phyloP scores from a whole-genome alignment of 2,797 vertebrate genomes.

The Huso huso region DNA sequence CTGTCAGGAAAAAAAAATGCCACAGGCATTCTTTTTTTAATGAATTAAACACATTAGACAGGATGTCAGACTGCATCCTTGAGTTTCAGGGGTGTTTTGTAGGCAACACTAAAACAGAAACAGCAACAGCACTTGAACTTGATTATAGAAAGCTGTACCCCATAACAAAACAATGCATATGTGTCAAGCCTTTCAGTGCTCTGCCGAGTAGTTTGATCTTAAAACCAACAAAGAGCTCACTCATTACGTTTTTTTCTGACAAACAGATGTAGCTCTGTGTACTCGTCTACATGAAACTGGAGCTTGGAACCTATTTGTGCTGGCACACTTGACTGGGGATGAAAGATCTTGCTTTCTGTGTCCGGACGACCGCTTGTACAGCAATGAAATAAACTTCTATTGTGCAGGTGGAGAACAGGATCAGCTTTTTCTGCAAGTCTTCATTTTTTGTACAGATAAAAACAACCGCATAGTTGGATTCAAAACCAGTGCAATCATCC shows the following conservation, averaged over 20 bases:
- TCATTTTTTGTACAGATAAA: constrained; percentile 6
- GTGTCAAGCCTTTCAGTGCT: not conserved
- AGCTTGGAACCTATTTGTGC: not conserved
- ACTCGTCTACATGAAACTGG: not conserved
- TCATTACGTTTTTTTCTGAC: not conserved
- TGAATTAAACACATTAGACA: too few species aligned
- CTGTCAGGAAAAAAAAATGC: too few species aligned
- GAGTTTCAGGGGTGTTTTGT: too few species aligned
- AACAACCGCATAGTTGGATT: constrained; percentile 1
- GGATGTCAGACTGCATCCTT: too few species aligned
- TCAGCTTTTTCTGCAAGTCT: not conserved
- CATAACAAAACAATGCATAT: not conserved
- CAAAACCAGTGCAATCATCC: constrained; percentile 1
- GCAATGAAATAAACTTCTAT: not conserved
- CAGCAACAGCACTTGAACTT: not conserved
- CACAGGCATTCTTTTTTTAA: too few species aligned
- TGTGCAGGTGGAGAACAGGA: not conserved
- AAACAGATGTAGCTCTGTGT: not conserved
- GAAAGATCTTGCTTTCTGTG: not conserved
- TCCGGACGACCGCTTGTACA: not conserved
- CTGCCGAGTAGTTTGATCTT: not conserved
- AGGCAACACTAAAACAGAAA: not conserved
- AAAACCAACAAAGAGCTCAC: not conserved
- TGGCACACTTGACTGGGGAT: not conserved
- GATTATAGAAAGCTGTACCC: not conserved